These are phyloP conservation scores for Sebastes taczanowskii DNA, from an alignment of 2,797 vertebrate genomes.

Conservation along the genomic window DNA sequence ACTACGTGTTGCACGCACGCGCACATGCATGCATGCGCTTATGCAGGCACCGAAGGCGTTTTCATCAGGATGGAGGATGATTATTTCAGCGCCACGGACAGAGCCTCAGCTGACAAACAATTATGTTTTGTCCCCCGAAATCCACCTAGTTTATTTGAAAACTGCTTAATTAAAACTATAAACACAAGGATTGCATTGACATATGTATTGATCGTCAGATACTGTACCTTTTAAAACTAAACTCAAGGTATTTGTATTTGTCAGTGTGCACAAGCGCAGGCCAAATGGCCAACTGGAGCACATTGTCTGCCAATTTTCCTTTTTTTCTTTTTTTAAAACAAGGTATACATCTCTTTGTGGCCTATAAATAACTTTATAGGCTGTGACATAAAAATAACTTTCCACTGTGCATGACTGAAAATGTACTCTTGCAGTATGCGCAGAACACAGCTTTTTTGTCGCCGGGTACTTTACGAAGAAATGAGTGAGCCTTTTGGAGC, in stretches of 20 bases:
- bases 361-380: background rate
- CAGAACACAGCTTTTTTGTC: too few relatives aligned
- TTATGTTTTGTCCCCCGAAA: accelerated
- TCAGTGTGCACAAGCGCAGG: background rate
- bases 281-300: too few relatives aligned
- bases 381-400: background rate
- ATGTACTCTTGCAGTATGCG: too few relatives aligned
- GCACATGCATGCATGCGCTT: background rate
- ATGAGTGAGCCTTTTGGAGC: too few relatives aligned
- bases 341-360: background rate
- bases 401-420: too few relatives aligned
- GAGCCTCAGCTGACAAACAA: background rate
- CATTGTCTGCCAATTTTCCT: background rate
- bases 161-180: background rate
- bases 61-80: background rate
- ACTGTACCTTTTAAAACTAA: background rate
- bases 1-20: background rate
- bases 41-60: background rate
- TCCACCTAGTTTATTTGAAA: background rate
- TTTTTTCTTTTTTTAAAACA: background rate
- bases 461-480: too few relatives aligned
- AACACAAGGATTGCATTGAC: background rate
- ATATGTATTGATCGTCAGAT: background rate
- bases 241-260: background rate
- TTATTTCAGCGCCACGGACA: background rate